These are phyloP conservation scores for Sapayoa aenigma DNA, from an alignment of 2,113 vertebrate species.

Conservation along the genomic window DNA sequence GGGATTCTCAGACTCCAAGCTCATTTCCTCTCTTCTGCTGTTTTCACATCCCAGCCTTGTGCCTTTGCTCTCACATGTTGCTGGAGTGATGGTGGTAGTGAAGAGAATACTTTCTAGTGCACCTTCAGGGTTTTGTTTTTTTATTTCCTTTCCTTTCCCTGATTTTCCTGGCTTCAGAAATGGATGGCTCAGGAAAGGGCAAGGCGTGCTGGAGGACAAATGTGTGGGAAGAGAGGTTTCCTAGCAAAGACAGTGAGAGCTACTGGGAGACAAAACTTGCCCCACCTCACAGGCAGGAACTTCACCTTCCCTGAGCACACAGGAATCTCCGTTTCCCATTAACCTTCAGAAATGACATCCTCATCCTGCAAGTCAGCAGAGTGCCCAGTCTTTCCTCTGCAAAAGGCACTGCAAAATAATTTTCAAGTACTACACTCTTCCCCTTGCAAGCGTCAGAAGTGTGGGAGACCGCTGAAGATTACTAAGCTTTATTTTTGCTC, in stretches of 20 bases:
- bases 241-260: not conserved
- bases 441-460: not conserved
- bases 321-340: not conserved
- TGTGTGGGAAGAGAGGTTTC: not conserved
- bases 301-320: not conserved
- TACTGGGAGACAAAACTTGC: not conserved
- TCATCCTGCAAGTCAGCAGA: not conserved
- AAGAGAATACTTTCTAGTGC: not conserved
- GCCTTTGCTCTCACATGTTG: not conserved
- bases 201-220: not conserved
- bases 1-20: not conserved
- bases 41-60: not conserved
- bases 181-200: conserved; percentile 1
- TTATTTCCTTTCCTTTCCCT: not conserved
- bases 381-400: not conserved
- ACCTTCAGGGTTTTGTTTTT: not conserved
- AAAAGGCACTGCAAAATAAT: not conserved
- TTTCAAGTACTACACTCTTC: not conserved
- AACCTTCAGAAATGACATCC: not conserved
- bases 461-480: not conserved
- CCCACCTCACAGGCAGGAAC: not conserved
- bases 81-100: not conserved
- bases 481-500: not conserved
- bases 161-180: conserved; percentile 25
- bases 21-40: not conserved